phyloP scores from a whole-genome alignment of 1,140 invertebrate genomes.

The Papilio dardanus region DNA sequence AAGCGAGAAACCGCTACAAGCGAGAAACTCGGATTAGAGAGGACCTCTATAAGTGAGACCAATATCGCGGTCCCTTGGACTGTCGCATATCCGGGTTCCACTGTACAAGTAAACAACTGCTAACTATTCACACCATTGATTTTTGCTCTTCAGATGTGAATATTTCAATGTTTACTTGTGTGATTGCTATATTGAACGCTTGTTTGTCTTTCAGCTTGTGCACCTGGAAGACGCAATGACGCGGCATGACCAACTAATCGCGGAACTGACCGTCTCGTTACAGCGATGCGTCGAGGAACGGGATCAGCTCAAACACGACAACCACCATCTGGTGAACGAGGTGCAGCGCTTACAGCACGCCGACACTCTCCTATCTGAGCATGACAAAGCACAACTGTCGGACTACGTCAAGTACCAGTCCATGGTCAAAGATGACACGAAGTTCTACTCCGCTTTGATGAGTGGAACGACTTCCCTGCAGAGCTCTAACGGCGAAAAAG shows the following conservation, averaged over 20 bases:
- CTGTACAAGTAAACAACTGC: slow-evolving; percentile 38
- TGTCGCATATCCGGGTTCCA: too few relatives aligned
- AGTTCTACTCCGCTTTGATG: slow-evolving; percentile 72
- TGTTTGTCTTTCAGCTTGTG: slow-evolving; percentile 82
- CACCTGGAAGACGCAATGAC: slow-evolving; percentile 84
- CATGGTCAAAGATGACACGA: slow-evolving; percentile 76
- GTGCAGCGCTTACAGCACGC: slow-evolving; percentile 84
- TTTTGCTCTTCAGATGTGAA: neutral
- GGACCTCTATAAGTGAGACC: too few relatives aligned
- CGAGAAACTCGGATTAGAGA: too few relatives aligned
- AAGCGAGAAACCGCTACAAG: too few relatives aligned
- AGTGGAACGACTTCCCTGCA: slow-evolving; percentile 62
- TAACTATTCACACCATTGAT: neutral
- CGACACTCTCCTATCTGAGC: slow-evolving; percentile 78
- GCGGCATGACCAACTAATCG: slow-evolving; percentile 84
- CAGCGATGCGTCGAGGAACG: slow-evolving; percentile 83
- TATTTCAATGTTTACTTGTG: slow-evolving; percentile 15
- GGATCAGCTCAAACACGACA: slow-evolving; percentile 84
- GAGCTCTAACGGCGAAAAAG: slow-evolving; percentile 71
- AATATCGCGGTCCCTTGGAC: too few relatives aligned
- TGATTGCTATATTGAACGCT: slow-evolving; percentile 56
- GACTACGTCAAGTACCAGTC: slow-evolving; percentile 76
- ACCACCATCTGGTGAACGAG: slow-evolving; percentile 84
- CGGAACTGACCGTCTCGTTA: slow-evolving; percentile 84
- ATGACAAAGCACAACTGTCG: slow-evolving; percentile 75